Conservation (phyloP, 2,113 vertebrate genomes). For the Canis aureus region DNA sequence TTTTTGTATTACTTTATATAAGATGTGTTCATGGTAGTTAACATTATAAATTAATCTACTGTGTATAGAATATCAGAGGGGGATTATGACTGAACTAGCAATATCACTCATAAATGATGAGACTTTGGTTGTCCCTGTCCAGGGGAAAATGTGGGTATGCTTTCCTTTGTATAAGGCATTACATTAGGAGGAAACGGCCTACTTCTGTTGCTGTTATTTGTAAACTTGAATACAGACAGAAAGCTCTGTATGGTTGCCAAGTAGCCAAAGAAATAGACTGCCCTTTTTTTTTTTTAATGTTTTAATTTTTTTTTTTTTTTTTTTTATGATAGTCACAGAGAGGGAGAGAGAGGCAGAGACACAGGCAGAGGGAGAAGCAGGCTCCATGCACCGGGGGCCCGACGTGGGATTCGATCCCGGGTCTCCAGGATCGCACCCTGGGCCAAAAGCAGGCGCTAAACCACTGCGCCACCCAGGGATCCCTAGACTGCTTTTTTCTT, state of each 20-base stretch:
- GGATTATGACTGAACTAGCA: neutral
- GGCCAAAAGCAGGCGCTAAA: no score
- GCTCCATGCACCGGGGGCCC: no score
- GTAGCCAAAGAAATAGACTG: neutral
- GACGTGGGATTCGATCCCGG: no score
- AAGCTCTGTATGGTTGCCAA: neutral
- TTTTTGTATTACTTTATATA: neutral
- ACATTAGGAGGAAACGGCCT: neutral
- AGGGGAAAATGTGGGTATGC: neutral
- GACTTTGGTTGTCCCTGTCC: neutral
- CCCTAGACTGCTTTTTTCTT: no score
- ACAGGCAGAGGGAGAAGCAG: no score
- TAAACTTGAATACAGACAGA: neutral
- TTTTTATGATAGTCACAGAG: no score
- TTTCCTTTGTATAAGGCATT: neutral
- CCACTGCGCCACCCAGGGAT: no score
- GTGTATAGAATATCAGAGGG: neutral
- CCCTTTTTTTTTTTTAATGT: neutral
- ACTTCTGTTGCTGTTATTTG: neutral
- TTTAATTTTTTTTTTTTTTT: no score
- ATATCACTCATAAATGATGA: neutral
- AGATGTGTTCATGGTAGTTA: neutral
- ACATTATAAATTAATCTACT: neutral
- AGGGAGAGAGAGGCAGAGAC: no score
- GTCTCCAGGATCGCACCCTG: no score